These are phyloP conservation scores for Rhipidura dahli DNA, from an alignment of 2,113 vertebrate species.

Conservation along the genomic window DNA sequence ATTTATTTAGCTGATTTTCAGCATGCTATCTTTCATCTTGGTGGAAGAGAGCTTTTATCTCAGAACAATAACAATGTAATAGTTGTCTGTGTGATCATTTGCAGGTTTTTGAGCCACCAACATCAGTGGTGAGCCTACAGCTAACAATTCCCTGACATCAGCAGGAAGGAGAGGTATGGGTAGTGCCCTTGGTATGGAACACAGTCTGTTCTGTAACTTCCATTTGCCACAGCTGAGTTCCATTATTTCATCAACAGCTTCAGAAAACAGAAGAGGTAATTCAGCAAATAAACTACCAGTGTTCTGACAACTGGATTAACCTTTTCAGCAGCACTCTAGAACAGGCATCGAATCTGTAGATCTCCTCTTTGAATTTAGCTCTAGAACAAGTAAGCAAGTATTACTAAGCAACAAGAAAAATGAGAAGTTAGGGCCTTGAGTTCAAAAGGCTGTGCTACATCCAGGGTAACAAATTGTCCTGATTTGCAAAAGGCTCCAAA, in stretches of 20 bases:
- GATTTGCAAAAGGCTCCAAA: background rate
- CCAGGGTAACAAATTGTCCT: background rate
- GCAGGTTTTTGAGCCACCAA: background rate
- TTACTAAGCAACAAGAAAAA: background rate
- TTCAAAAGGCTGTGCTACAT: background rate
- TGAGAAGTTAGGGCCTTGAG: background rate
- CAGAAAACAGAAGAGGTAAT: background rate
- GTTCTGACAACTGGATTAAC: background rate
- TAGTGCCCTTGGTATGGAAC: background rate
- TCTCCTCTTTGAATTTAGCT: background rate
- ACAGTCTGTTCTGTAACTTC: background rate
- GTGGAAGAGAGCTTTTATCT: background rate
- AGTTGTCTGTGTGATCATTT: background rate
- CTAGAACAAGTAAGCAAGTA: background rate
- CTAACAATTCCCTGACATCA: background rate
- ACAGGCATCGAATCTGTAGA: background rate
- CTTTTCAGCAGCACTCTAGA: background rate
- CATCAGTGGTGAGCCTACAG: background rate
- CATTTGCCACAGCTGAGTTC: background rate
- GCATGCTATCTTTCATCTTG: background rate
- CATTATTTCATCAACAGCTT: background rate
- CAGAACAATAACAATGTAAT: background rate
- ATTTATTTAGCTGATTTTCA: background rate
- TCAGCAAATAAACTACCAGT: background rate
- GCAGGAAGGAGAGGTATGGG: background rate